These are phyloP conservation scores for Regulus satrapa DNA, from an alignment of 2,113 vertebrate genomes.

Conservation along the genomic window DNA sequence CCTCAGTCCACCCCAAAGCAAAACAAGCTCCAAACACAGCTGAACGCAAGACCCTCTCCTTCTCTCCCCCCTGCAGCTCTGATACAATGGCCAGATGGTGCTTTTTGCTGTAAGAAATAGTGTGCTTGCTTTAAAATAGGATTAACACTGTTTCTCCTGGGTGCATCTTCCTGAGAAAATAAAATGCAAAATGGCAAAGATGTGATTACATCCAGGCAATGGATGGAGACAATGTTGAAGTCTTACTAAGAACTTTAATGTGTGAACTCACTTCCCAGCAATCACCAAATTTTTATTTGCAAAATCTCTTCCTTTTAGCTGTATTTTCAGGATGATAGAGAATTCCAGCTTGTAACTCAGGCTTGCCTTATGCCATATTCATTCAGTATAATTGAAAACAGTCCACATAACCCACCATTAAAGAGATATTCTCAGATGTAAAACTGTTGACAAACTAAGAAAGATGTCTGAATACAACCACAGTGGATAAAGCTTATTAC, in stretches of 20 bases:
- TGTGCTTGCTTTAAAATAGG: neutral
- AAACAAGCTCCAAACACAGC: neutral
- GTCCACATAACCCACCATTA: neutral
- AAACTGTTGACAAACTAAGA: neutral
- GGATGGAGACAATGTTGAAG: neutral
- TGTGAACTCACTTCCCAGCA: neutral
- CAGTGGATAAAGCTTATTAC: neutral
- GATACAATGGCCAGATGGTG: neutral
- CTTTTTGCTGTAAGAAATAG: neutral
- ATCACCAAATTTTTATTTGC: neutral
- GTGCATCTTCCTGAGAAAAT: neutral
- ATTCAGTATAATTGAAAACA: neutral
- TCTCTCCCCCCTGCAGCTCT: neutral
- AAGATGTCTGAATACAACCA: neutral
- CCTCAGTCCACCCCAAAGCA: neutral
- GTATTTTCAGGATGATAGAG: neutral
- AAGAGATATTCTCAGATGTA: neutral
- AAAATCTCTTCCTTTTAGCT: neutral
- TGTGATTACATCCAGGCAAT: neutral
- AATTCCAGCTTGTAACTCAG: neutral
- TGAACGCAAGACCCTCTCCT: neutral
- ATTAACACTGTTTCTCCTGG: neutral
- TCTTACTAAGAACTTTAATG: neutral
- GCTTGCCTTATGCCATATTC: neutral
- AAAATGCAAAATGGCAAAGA: neutral